phyloP scores from a whole-genome alignment of 2,113 vertebrate genomes.

The Alethe diademata region DNA sequence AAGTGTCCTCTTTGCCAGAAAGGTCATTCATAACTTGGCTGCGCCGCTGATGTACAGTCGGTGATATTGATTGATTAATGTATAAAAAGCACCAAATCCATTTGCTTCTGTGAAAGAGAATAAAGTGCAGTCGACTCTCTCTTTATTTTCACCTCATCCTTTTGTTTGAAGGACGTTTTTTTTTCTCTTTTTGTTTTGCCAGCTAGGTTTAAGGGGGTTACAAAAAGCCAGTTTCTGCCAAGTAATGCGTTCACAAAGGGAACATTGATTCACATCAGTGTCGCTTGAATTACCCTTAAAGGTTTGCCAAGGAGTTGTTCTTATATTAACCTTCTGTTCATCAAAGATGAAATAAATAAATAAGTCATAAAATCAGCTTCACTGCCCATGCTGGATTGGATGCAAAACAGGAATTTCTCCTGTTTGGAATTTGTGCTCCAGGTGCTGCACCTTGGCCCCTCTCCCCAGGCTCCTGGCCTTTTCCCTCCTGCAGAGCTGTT shows the following conservation, averaged over 20 bases:
- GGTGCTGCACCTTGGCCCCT: background rate
- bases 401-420: conserved; percentile 52
- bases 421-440: background rate
- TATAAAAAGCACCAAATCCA: conserved; percentile 99
- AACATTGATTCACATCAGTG: conserved; percentile 96
- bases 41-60: conserved; percentile 95
- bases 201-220: conserved; percentile 90
- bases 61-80: conserved; percentile 99
- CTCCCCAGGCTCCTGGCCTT: background rate
- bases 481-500: background rate
- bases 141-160: conserved; percentile 95
- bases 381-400: background rate
- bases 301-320: conserved; percentile 90
- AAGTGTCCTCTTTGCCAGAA: conserved; percentile 97
- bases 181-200: conserved; percentile 81
- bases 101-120: conserved; percentile 97
- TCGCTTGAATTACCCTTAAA: conserved; percentile 94
- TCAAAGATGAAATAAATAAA: conserved; percentile 72
- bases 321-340: conserved; percentile 86
- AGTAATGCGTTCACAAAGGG: conserved; percentile 94
- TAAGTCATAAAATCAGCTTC: conserved; percentile 69
- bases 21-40: conserved; percentile 99
- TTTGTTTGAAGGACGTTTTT: conserved; percentile 92
- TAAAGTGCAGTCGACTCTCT: conserved; percentile 85
- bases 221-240: conserved; percentile 95